Base-by-base conservation (phyloP, 2,888 invertebrate species). In the Hipparchia sbordonii region DNA sequence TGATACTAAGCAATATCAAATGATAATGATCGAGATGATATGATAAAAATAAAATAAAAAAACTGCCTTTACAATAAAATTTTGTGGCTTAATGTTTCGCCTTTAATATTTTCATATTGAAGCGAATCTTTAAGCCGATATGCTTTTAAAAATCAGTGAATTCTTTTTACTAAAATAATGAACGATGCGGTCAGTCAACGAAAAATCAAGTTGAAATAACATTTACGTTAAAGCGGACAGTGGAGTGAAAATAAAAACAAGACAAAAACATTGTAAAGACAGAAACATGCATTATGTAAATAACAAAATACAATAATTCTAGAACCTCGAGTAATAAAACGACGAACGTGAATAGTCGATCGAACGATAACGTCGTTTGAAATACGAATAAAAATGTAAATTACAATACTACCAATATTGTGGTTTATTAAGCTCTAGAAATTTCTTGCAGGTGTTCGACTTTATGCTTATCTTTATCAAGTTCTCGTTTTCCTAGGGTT, bases 321-420 rank as follows among this genome's bases (percentile, higher is more conserved):
- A 87, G 84, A 88, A 87, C 81, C 83, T 69, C 77, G 82, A 83
- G 84, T 81, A 78, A 81, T 66, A 77, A 73, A 70, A 66, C 62
- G 57, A 73, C 51, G 13, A 56, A 48, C 74, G 75, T 72, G 69
- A 71, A 74, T 9, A 51, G 10, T 8, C 52, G 69, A 69, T 69
- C 59, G 48, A 59, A 60, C 60, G 69, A 61, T 69, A 61, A 61
- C 60, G 57, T 39, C 48, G 70, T 65, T 74, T 69, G 12, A 60
- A 71, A 62, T 45, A 52, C 8, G 33, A 65, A 51, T 65, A 33
- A 52, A 65, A 65, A 65, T 13, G n/a, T 45, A 52, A 51, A 33
- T 39, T 33, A 1, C 23, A 33, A 52, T n/a, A n/a, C 13, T 13
- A 3, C 13, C 33, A 52, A 5, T 39, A 39, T 39, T 39, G 5